Evolutionary conservation across 2,888 invertebrate species (phyloP).

Genomic region (Meloe dianella): DNA sequence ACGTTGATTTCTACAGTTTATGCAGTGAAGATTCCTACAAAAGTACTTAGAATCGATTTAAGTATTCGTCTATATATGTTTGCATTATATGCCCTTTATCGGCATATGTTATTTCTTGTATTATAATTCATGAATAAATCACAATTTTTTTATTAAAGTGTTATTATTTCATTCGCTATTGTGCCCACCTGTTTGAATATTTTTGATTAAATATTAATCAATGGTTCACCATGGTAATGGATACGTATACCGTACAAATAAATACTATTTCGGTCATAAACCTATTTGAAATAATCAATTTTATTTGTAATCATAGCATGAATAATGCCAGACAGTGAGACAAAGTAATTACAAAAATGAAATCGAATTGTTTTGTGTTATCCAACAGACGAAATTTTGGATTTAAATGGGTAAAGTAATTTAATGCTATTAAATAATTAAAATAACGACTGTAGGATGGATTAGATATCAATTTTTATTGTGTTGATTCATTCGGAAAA

Average conservation of each 20-base stretch:
- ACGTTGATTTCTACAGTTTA: slow-evolving; percentile 28
- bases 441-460: too few relatives aligned
- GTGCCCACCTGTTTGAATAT: background rate
- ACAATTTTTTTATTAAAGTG: background rate
- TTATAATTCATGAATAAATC: background rate
- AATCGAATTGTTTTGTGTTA: background rate
- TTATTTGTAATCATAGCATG: background rate
- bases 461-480: too few relatives aligned
- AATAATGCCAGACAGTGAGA: background rate
- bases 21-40: slow-evolving; percentile 25
- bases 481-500: too few relatives aligned
- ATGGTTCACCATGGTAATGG: background rate
- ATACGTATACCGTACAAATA: background rate
- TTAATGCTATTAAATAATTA: background rate
- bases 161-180: background rate
- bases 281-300: slow-evolving; percentile 2
- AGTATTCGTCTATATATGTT: background rate
- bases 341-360: background rate
- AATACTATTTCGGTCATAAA: background rate
- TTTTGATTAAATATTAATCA: background rate
- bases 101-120: background rate
- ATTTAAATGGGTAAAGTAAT: slow-evolving; percentile 7
- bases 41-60: slow-evolving; percentile 16
- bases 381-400: background rate
- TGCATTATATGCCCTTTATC: background rate